Conservation (phyloP, 2,888 invertebrate species). For the Tigriopus californicus region DNA sequence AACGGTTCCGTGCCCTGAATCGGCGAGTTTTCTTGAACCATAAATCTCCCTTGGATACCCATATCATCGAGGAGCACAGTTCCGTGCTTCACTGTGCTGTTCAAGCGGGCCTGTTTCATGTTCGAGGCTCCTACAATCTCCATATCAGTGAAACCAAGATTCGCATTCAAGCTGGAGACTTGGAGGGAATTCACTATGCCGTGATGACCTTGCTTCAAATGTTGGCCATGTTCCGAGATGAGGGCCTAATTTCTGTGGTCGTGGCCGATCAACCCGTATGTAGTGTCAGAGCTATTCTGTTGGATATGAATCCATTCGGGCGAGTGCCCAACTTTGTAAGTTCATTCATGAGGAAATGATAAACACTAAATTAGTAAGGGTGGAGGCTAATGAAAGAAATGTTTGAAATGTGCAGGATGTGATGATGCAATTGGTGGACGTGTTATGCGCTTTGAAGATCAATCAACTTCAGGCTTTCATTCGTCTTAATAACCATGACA, state of each 20-base stretch:
- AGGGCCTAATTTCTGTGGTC: background rate
- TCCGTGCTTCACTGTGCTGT: background rate
- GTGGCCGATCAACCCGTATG: background rate
- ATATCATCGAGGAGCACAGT: too few species aligned
- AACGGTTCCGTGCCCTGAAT: too few species aligned
- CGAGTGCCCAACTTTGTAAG: constrained; percentile 11
- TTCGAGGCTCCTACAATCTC: background rate
- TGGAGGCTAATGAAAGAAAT: background rate
- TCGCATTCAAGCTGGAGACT: background rate
- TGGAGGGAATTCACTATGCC: background rate
- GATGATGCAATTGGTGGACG: constrained; percentile 5
- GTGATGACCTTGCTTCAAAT: constrained; percentile 2
- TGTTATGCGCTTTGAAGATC: constrained; percentile 2
- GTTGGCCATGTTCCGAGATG: background rate
- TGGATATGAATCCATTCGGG: constrained; percentile 12
- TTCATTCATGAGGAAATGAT: background rate
- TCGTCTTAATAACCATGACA: background rate
- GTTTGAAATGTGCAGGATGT: background rate
- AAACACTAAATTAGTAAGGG: background rate
- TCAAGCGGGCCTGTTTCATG: background rate
- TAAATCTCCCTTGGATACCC: too few species aligned
- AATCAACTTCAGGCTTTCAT: constrained; percentile 12
- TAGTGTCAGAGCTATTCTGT: constrained; percentile 4
- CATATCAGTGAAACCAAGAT: background rate
- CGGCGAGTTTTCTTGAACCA: too few species aligned